Evolutionary conservation across 2,797 vertebrate genomes (phyloP), one percentile per base, ranked within the genome.

Genomic region (Cryptoprocta ferox): DNA sequence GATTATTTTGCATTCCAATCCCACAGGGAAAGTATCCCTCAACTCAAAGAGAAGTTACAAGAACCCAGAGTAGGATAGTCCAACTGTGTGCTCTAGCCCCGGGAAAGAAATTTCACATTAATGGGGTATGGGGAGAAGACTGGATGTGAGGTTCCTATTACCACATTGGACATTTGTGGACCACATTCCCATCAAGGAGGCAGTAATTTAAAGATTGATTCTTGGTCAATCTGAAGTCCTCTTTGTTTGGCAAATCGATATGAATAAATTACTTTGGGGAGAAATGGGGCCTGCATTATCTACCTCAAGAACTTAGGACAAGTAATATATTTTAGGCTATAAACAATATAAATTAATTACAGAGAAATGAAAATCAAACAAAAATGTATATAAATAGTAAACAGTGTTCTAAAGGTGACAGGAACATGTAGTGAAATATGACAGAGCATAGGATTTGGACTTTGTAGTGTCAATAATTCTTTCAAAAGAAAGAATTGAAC

Each of bases 261-360:
- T 37, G 30, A 68, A 50, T 82, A 24, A 85, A 96, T 94, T 53
- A 75, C 35, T 93, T 81, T 61, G 12, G 6, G 37, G 28, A 9
- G 9, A 85, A 86, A 63, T 0, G 79, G 3, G 48, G 61, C 32
- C n/a, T 94, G 63, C 3, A 83, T 82, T 87, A 96, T 24, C 45
- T 93, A 73, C 26, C 30, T 76, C 73, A 96, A 84, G 56, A 88
- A 66, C 53, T 73, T 96, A 71, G 71, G 9, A 91, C n/a, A 93
- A 21, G 42, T 15, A 48, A 53, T 48, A 53, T 3, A 82, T 19
- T 39, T 95, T 73, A 86, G 30, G 15, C 53, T 75, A 76, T 2
- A 35, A 28, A 73, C 19, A 86, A 75, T 59, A 71, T 48, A 91
- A 94, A 78, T 21, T 91, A 93, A 86, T 84, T 91, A 50, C 32